Percentiles rank a stretch among this genome's conserved stretches.
phyloP scores from a whole-genome alignment of 2,888 invertebrate genomes.

The Masnerella sp. region DNA sequence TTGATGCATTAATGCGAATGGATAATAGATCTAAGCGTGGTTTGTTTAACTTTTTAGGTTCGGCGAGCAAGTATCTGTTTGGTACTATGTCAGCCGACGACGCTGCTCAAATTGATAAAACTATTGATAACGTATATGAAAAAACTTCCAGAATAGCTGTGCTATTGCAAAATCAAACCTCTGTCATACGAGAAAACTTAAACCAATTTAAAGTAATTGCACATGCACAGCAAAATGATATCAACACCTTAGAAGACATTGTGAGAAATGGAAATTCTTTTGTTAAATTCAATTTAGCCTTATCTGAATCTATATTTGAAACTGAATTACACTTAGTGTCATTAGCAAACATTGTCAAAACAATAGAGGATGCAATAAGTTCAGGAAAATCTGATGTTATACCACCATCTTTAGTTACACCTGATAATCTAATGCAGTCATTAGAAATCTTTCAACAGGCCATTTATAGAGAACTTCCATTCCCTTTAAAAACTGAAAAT shows the following conservation, averaged over 20 bases:
- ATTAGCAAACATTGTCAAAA: neutral
- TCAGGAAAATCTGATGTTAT: neutral
- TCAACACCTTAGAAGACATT: neutral
- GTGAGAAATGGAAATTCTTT: slow-evolving; percentile 6
- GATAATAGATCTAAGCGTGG: slow-evolving; percentile 23
- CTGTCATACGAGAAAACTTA: slow-evolving; percentile 9
- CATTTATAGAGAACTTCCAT: slow-evolving; percentile 7
- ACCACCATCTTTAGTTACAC: slow-evolving; percentile 3
- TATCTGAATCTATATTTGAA: neutral
- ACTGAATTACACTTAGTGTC: neutral
- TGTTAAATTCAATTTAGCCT: neutral
- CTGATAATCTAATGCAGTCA: neutral
- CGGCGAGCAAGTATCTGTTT: slow-evolving; percentile 11
- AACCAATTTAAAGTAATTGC: slow-evolving; percentile 6
- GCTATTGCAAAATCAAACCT: slow-evolving; percentile 15
- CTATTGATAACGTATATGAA: slow-evolving; percentile 26
- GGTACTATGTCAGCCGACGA: slow-evolving; percentile 33
- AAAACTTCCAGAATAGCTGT: slow-evolving; percentile 1
- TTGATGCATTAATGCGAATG: neutral
- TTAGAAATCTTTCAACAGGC: slow-evolving; percentile 1
- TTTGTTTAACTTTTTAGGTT: slow-evolving; percentile 18
- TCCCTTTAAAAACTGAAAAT: slow-evolving; percentile 2
- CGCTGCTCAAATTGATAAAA: slow-evolving; percentile 14
- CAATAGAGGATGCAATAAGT: slow-evolving; percentile 1
- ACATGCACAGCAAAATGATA: neutral